phyloP scores from a whole-genome alignment of 2,888 invertebrate genomes.

The Boloria selene region DNA sequence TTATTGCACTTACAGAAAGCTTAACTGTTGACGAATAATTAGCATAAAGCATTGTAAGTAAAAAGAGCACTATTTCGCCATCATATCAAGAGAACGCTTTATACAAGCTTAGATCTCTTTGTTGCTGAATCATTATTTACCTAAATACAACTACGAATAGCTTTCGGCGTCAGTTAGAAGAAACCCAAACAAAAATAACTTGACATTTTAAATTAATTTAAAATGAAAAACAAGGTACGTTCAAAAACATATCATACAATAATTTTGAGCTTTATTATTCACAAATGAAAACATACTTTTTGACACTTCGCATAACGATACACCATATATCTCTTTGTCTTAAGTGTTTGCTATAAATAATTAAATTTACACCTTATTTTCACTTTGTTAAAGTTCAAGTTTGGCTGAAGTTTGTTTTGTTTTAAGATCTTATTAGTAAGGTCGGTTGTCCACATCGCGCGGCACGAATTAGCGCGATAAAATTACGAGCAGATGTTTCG shows the following conservation, averaged over 20 bases:
- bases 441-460: conserved; percentile 44
- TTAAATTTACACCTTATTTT: conserved; percentile 39
- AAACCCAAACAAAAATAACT: conserved; percentile 19
- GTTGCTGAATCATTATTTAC: conserved; percentile 4
- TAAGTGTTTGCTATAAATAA: conserved; percentile 13
- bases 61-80: too few relatives aligned
- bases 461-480: conserved; percentile 61
- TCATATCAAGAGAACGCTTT: too few relatives aligned
- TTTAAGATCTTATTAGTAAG: conserved; percentile 40
- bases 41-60: too few relatives aligned
- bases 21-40: too few relatives aligned
- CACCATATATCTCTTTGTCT: not conserved
- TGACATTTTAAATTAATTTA: conserved; percentile 17
- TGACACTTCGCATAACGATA: conserved; percentile 36
- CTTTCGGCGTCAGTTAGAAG: conserved; percentile 5
- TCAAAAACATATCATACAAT: conserved; percentile 36
- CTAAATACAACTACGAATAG: not conserved
- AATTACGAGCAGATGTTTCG: conserved; percentile 63
- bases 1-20: too few relatives aligned
- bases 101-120: too few relatives aligned
- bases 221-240: conserved; percentile 18
- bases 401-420: conserved; percentile 34
- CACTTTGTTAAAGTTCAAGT: conserved; percentile 40
- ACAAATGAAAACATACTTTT: conserved; percentile 50
- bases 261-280: conserved; percentile 44